Evolutionary conservation across 2,113 vertebrate species (phyloP), one percentile per base, ranked within the genome.

Genomic region (Budorcas taxicolor): DNA sequence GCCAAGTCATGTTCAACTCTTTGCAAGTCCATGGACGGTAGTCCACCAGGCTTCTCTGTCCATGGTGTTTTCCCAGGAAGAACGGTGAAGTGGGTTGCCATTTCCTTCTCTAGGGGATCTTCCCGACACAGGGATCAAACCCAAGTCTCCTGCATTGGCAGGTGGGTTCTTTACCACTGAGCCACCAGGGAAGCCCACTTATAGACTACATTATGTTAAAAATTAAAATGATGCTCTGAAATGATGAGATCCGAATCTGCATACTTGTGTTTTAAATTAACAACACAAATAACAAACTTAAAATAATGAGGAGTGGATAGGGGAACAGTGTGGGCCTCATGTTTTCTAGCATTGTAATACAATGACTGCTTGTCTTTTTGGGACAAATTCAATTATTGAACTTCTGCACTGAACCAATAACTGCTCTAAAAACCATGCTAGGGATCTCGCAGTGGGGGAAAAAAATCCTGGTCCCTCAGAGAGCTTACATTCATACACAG

Each of bases 221-320:
- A 76, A 78, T 50, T 71, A 31, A 9, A 97, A 40, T 16, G 36
- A 76, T 67, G 33, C 40, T 90, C 1, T 91, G 33, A 87, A 23
- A 80, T 60, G 40, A 97, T 40, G 7, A 93, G 17, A 7, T 12
- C 50, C 27, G 33, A 90, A 82, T 3, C 62, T 96, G 10, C 43
- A 83, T n/a, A 92, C 33, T 88, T 92, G 13, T 19, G 58, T 80
- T 71, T 95, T 92, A 57, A 62, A 91, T 64, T 96, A 96, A 84
- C 43, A 81, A 50, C 21, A 64, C 43, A 88, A 81, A 76, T 91
- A 88, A 71, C 40, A 93, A 85, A 96, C n/a, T 40, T 84, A 90
- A 86, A 91, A 81, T 36, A 87, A 15, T 55, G 45, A 87, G 23
- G 57, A 36, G 45, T 5, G n/a, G 31, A 14, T 67, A n/a, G 23